Conservation (phyloP, 2,797 vertebrate species). For the Myripristis jacobus region DNA sequence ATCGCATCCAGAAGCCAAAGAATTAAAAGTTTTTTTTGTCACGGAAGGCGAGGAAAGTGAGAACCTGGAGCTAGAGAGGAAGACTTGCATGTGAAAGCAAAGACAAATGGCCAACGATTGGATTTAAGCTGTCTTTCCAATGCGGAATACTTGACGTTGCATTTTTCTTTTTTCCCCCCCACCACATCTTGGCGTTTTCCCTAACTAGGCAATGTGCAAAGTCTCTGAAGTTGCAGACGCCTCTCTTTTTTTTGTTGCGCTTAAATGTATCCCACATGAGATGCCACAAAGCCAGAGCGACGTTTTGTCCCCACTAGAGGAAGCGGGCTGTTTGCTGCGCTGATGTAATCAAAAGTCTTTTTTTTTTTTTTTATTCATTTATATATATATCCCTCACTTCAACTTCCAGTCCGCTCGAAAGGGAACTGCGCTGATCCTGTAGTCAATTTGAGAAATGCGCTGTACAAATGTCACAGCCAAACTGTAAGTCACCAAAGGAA, state of each 20-base stretch:
- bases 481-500: too few relatives aligned
- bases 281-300: conserved; percentile 13
- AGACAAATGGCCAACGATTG: neutral
- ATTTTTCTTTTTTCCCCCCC: neutral
- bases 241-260: neutral
- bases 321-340: neutral
- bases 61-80: too few relatives aligned
- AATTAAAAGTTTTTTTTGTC: conserved; percentile 53
- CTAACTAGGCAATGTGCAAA: neutral
- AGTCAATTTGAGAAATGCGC: too few relatives aligned
- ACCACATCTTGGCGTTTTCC: neutral
- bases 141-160: neutral
- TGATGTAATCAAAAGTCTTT: neutral
- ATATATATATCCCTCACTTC: neutral
- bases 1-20: neutral
- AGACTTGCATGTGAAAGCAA: too few relatives aligned
- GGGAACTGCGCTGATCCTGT: neutral
- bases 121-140: neutral
- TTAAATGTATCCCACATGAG: neutral
- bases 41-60: neutral
- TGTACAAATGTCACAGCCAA: too few relatives aligned
- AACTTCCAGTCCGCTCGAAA: neutral
- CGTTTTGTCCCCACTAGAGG: neutral
- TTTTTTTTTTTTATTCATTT: too few relatives aligned
- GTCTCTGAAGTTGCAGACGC: neutral